phyloP scores from a whole-genome alignment of 1,140 invertebrate species.

The Lasioglossum albipes region DNA sequence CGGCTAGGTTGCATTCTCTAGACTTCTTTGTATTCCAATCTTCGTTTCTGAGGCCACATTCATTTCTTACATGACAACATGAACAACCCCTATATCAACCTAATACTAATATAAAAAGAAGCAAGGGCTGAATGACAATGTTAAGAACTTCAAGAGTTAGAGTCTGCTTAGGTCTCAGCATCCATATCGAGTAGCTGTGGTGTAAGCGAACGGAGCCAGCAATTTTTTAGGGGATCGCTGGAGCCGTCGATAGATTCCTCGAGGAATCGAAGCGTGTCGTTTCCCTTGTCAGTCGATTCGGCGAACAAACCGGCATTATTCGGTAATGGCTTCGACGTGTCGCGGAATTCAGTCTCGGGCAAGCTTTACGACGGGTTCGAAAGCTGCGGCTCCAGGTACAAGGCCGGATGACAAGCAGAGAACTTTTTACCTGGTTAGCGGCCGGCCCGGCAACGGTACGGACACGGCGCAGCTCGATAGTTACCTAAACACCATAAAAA shows the following conservation, averaged over 20 bases:
- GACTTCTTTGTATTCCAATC: too few species aligned
- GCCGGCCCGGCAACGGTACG: not conserved
- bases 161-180: too few species aligned
- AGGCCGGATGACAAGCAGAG: slow-evolving; percentile 19
- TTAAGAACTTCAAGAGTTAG: too few species aligned
- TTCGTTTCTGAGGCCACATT: too few species aligned
- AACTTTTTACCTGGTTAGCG: slow-evolving; percentile 60
- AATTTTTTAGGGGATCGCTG: too few species aligned
- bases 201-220: too few species aligned
- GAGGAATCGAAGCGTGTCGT: not conserved
- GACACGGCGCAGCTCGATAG: slow-evolving; percentile 46
- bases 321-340: not conserved
- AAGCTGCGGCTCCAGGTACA: slow-evolving; percentile 4
- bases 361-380: not conserved
- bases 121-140: too few species aligned
- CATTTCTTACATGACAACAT: too few species aligned
- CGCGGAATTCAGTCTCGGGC: not conserved
- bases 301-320: not conserved
- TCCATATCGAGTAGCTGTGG: too few species aligned
- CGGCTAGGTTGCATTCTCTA: too few species aligned
- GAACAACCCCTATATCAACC: too few species aligned
- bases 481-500: slow-evolving; percentile 78
- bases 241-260: not conserved
- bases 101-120: too few species aligned
- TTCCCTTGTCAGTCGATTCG: not conserved